Conservation (phyloP, 2,888 invertebrate species). For the Vesta saturnalis region DNA sequence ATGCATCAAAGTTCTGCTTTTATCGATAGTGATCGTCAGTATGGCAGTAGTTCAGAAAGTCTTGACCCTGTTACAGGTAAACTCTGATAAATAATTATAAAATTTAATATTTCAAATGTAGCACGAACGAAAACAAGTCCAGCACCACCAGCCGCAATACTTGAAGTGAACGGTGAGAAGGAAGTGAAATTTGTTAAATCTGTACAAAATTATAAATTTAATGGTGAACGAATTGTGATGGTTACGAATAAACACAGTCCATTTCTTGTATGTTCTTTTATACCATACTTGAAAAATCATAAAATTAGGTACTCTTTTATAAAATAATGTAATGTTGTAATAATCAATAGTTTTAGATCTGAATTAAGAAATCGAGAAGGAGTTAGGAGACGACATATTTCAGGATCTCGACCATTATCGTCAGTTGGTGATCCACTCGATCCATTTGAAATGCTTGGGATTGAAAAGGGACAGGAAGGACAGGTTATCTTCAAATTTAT, state of each 20-base stretch:
- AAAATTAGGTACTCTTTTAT: slow-evolving; percentile 49
- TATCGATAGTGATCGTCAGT: slow-evolving; percentile 69
- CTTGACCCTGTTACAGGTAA: slow-evolving; percentile 63
- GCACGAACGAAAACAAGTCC: slow-evolving; percentile 50
- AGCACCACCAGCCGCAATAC: slow-evolving; percentile 60
- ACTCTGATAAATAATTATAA: background rate
- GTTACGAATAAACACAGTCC: slow-evolving; percentile 82
- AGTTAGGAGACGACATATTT: slow-evolving; percentile 60
- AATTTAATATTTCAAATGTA: background rate
- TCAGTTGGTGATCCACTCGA: slow-evolving; percentile 85
- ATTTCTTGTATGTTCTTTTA: slow-evolving; percentile 85
- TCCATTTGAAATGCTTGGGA: slow-evolving; percentile 86
- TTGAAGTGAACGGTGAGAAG: slow-evolving; percentile 65
- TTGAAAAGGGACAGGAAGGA: slow-evolving; percentile 83
- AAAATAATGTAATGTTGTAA: background rate
- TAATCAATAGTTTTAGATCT: slow-evolving; percentile 38
- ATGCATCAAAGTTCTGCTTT: slow-evolving; percentile 62
- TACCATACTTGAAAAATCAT: slow-evolving; percentile 75
- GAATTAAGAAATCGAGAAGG: slow-evolving; percentile 48
- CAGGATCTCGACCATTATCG: slow-evolving; percentile 84
- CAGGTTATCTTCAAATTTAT: slow-evolving; percentile 67
- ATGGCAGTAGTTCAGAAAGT: slow-evolving; percentile 83
- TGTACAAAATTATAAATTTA: slow-evolving; percentile 73
- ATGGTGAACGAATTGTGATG: slow-evolving; percentile 84
- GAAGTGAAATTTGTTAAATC: slow-evolving; percentile 71